phyloP scores from a whole-genome alignment of 2,113 vertebrate species.

The Ursus arctos region DNA sequence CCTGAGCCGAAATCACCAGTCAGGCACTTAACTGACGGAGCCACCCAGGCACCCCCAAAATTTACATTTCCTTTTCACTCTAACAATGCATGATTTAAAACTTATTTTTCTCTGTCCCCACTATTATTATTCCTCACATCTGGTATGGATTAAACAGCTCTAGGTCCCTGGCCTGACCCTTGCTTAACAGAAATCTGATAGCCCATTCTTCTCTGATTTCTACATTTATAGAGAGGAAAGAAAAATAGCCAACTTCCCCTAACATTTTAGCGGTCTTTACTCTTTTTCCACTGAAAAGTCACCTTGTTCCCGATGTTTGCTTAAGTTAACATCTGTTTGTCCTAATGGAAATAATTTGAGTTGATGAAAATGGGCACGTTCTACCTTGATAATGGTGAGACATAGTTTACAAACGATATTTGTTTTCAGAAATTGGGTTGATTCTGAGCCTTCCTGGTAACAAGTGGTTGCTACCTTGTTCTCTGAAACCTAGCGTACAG shows the following conservation, averaged over 20 bases:
- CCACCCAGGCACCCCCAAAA: background rate
- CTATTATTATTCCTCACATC: constrained; percentile 19
- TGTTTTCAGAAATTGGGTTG: background rate
- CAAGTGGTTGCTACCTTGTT: background rate
- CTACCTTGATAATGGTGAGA: background rate
- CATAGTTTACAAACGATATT: background rate
- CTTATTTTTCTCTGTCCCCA: background rate
- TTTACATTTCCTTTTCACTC: background rate
- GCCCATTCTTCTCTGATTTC: background rate
- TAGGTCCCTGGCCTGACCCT: background rate
- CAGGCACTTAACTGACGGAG: background rate
- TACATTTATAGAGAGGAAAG: background rate
- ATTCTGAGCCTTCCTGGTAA: background rate
- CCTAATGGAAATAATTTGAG: background rate
- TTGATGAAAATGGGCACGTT: background rate
- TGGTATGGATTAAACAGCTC: constrained; percentile 28
- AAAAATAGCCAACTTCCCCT: background rate
- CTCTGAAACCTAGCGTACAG: background rate
- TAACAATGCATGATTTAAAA: background rate
- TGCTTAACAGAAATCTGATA: constrained; percentile 50
- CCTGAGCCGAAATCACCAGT: background rate
- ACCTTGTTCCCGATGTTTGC: background rate
- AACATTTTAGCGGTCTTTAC: background rate
- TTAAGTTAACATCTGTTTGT: background rate
- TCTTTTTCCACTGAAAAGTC: background rate